Evolutionary conservation across 2,113 vertebrate species (phyloP).

Genomic region (Syrrhaptes paradoxus): DNA sequence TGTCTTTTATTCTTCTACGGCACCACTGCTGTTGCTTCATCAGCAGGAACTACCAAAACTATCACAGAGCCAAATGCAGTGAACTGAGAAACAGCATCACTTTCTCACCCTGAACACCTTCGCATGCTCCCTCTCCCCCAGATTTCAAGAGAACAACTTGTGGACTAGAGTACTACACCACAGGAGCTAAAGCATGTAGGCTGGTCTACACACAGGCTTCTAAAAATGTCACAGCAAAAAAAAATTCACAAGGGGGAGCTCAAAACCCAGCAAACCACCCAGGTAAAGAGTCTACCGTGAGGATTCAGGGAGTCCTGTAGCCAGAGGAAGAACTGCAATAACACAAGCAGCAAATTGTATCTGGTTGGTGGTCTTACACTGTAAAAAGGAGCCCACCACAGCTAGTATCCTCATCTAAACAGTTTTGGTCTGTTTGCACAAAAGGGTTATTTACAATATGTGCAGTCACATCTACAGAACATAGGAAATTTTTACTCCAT

Average conservation of each 20-base stretch:
- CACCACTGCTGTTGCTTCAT: not conserved
- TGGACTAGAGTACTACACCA: not conserved
- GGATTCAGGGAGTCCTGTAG: not conserved
- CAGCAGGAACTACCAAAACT: not conserved
- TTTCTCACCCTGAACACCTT: not conserved
- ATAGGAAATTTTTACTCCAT: conserved; percentile 65
- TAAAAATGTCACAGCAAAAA: not conserved
- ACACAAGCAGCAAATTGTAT: not conserved
- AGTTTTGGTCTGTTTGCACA: conserved; percentile 22
- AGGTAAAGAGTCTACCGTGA: not conserved
- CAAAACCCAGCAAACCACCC: not conserved
- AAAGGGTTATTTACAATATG: conserved; percentile 64
- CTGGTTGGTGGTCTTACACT: conserved; percentile 2
- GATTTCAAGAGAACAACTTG: not conserved
- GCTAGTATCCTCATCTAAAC: not conserved
- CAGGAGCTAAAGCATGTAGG: not conserved
- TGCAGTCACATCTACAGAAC: conserved; percentile 65
- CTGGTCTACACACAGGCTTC: not conserved
- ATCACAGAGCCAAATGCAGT: not conserved
- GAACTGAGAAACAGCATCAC: not conserved
- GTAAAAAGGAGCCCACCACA: not conserved
- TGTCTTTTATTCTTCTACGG: not conserved
- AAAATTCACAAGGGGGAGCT: conserved; percentile 45
- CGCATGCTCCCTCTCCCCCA: not conserved
- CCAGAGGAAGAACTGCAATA: not conserved